These are phyloP conservation scores for Tetrapedia diversipes DNA, from an alignment of 2,888 invertebrate species.

Conservation along the genomic window DNA sequence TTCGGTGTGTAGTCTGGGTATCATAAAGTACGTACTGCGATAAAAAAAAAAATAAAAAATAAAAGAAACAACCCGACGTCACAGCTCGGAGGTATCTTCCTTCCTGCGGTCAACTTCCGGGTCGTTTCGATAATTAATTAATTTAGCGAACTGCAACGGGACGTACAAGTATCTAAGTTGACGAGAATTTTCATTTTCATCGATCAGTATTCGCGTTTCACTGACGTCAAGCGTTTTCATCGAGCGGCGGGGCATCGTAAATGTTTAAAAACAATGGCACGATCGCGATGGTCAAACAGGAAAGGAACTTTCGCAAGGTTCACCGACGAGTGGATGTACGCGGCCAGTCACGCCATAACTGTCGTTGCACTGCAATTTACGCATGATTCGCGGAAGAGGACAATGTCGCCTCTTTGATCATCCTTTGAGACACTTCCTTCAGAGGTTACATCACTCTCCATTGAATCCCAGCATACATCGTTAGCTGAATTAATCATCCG, in stretches of 20 bases:
- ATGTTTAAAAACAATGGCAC: slow-evolving; percentile 33
- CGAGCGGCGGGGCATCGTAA: slow-evolving; percentile 1
- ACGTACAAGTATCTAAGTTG: background rate
- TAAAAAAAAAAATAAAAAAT: too few species aligned
- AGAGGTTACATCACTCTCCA: background rate
- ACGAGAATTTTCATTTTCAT: background rate
- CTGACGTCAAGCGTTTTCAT: background rate
- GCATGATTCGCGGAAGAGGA: slow-evolving; percentile 16
- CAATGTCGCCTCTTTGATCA: background rate
- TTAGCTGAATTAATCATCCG: background rate
- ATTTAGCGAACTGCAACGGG: background rate
- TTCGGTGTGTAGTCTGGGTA: too few species aligned
- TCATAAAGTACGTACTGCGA: too few species aligned
- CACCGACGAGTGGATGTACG: slow-evolving; percentile 7
- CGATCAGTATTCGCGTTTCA: background rate
- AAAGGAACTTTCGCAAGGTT: slow-evolving; percentile 30
- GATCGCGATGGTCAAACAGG: slow-evolving; percentile 15
- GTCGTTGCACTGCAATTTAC: slow-evolving; percentile 20
- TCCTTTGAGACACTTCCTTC: slow-evolving; percentile 10
- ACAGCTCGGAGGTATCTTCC: too few species aligned
- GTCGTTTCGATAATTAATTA: too few species aligned
- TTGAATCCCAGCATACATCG: background rate
- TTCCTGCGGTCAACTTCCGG: too few species aligned
- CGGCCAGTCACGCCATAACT: slow-evolving; percentile 3
- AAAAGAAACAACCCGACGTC: too few species aligned